Evolutionary conservation across 2,888 invertebrate species (phyloP), one percentile per base, ranked within the genome.

Genomic region (Ormyrus pomaceus): DNA sequence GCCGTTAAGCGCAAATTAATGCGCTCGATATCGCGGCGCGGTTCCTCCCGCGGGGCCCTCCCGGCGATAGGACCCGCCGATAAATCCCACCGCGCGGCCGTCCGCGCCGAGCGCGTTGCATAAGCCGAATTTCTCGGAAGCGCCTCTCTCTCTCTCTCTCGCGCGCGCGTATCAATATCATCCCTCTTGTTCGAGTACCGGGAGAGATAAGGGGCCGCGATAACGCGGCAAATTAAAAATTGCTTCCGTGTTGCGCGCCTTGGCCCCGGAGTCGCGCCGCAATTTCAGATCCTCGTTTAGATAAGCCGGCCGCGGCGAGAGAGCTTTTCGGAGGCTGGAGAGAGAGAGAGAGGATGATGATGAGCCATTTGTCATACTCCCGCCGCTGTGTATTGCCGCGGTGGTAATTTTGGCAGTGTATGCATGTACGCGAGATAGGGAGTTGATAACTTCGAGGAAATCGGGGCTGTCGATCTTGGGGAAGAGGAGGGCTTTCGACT

Each of bases 221-320:
- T 59, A 11, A 5, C 50, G 59, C 8, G 61, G 59, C 69, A 76
- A 76, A 82, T 82, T 82, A 80, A 82, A 80, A 82, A 80, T 77
- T 71, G 80, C 79, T 80, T 80, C 80, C 77, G 80, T 80, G 74
- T 82, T 81, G 72, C 66, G 72, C 66, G 73, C 61, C 11, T 2
- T 45, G 11, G 0, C 2, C 71, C 11, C 65, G 66, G 45, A 34
- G n/a, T 56, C n/a, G 53, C 8, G 62, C 48, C 45, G 85, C 85
- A 86, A 87, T 86, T 87, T 86, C 85, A 87, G 89, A 88, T 89
- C 84, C 86, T 86, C 87, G 87, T 89, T 88, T 87, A 86, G 88
- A 89, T 88, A 87, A 82, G 71, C 5, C 6, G 34, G 34, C 3
- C 34, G 34, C 34, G 34, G 34, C 34, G 4, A 34, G 34, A 51